These are phyloP conservation scores for Ptilorrhoa leucosticta DNA, from an alignment of 2,113 vertebrate species.

Conservation along the genomic window DNA sequence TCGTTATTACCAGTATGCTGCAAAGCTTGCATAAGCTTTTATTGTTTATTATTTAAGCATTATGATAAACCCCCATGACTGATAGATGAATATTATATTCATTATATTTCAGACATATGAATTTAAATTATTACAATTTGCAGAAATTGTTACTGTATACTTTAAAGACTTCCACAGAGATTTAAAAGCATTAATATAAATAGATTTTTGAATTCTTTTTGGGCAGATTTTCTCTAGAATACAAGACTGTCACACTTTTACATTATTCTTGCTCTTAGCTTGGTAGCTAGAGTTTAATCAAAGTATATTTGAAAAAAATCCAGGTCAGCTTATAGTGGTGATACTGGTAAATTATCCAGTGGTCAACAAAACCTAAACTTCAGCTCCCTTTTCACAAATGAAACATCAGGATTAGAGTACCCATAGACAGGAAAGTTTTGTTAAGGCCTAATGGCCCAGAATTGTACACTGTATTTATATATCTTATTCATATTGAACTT, in stretches of 20 bases:
- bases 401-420: neutral
- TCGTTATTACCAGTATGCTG: neutral
- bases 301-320: neutral
- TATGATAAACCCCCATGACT: neutral
- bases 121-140: neutral
- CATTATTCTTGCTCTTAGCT: neutral
- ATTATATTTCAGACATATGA: neutral
- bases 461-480: neutral
- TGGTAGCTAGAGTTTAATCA: neutral
- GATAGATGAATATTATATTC: neutral
- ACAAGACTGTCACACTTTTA: neutral
- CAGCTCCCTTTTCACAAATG: neutral
- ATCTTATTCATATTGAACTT: neutral
- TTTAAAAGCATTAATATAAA: neutral
- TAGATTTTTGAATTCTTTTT: neutral
- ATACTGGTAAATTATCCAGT: neutral
- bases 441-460: neutral
- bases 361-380: neutral
- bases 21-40: neutral
- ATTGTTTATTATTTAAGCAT: neutral
- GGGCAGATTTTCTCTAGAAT: neutral
- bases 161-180: neutral
- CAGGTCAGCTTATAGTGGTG: neutral
- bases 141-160: neutral
- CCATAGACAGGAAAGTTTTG: neutral